Conservation (phyloP, 2,888 invertebrate genomes). For the Dicranocentrus wangi region DNA sequence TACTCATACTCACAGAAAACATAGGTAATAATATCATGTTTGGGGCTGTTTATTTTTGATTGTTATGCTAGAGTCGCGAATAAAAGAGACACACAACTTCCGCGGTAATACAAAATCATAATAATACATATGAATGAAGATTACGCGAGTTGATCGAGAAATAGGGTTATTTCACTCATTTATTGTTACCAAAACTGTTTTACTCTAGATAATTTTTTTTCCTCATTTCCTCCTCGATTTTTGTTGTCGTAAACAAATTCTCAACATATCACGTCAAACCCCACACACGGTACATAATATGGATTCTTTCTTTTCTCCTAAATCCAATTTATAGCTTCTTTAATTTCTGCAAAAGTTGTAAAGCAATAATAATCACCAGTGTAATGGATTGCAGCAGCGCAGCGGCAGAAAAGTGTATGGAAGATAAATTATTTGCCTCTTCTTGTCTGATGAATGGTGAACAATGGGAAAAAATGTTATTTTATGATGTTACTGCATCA, state of each 20-base stretch:
- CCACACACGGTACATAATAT: too few relatives aligned
- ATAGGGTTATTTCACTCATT: constrained; percentile 13
- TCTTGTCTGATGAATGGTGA: constrained; percentile 32
- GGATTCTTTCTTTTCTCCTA: constrained; percentile 39
- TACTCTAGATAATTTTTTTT: not conserved
- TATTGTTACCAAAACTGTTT: constrained; percentile 13
- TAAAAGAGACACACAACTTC: too few relatives aligned
- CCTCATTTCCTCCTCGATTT: constrained; percentile 27
- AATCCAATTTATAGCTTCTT: constrained; percentile 46
- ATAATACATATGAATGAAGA: too few relatives aligned
- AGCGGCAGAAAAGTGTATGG: not conserved
- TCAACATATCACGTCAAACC: too few relatives aligned
- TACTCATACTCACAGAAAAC: too few relatives aligned
- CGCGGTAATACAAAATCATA: too few relatives aligned
- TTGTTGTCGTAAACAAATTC: constrained; percentile 17
- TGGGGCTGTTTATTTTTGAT: too few relatives aligned
- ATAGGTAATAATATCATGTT: too few relatives aligned
- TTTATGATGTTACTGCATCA: constrained; percentile 14
- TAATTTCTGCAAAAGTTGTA: constrained; percentile 36
- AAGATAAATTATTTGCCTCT: constrained; percentile 1
- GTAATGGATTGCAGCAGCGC: not conserved
- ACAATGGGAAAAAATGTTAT: constrained; percentile 42
- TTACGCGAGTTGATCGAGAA: too few relatives aligned
- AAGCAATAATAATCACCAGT: not conserved
- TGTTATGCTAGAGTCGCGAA: too few relatives aligned